phyloP scores from a whole-genome alignment of 2,797 vertebrate species.

The Manis javanica region DNA sequence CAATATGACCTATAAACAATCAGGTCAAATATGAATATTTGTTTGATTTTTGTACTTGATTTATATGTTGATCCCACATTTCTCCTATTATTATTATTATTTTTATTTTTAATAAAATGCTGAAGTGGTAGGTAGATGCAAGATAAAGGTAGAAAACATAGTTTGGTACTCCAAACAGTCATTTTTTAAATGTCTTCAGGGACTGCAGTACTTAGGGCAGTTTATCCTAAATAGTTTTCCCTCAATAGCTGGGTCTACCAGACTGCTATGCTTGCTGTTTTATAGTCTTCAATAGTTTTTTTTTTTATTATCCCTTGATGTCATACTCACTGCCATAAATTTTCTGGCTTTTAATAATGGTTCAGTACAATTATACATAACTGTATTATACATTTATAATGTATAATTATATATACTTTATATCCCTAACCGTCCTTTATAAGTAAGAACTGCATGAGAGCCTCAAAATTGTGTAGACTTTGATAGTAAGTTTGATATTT shows the following conservation, averaged over 20 bases:
- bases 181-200: slow-evolving; percentile 22
- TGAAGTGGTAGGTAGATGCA: no score
- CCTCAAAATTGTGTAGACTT: slow-evolving; percentile 20
- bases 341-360: slow-evolving; percentile 30
- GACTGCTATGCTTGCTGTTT: slow-evolving; percentile 12
- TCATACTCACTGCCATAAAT: background rate
- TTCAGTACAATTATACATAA: background rate
- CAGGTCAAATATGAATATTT: no score
- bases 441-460: background rate
- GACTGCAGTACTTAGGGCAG: background rate
- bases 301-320: background rate
- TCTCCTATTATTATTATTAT: no score
- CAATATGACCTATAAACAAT: no score
- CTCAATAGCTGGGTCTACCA: background rate
- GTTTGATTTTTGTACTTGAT: no score
- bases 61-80: no score
- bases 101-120: no score
- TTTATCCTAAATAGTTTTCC: background rate
- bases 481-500: slow-evolving; percentile 37
- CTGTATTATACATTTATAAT: no score
- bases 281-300: background rate
- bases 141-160: no score
- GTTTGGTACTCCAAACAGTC: background rate
- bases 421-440: background rate
- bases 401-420: no score